A percentile compares a stretch with the other conserved stretches of the same genome.
These are phyloP conservation scores for Lepidurus arcticus DNA, from an alignment of 1,140 invertebrate species.

Conservation along the genomic window DNA sequence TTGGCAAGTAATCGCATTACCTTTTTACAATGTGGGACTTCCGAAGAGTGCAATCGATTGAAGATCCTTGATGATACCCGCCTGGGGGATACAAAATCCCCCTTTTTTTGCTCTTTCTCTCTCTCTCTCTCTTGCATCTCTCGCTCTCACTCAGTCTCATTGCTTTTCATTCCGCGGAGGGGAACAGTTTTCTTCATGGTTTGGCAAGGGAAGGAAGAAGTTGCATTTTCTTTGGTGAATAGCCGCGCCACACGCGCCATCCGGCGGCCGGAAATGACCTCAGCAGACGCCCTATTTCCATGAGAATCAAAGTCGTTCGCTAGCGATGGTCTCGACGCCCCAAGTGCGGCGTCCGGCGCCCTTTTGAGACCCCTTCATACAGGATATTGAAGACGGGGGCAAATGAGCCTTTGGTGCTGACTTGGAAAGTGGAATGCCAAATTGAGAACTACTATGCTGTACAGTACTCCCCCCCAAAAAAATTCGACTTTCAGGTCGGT, in stretches of 20 bases:
- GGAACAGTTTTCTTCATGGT: conserved; percentile 21
- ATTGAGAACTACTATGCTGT: not conserved
- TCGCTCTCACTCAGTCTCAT: not conserved
- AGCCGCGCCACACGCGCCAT: conserved; percentile 10
- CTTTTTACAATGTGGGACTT: conserved; percentile 22
- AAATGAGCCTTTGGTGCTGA: conserved; percentile 10
- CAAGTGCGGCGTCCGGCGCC: conserved; percentile 19
- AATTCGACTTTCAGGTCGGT: not conserved
- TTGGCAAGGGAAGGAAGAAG: conserved; percentile 18
- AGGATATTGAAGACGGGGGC: conserved; percentile 18
- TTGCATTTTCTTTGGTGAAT: conserved; percentile 6
- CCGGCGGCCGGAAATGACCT: conserved; percentile 20
- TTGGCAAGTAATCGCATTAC: conserved; percentile 13
- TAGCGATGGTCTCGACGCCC: not conserved
- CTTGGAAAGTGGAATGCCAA: conserved; percentile 17
- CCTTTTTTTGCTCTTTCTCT: not conserved
- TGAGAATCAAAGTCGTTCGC: conserved; percentile 11
- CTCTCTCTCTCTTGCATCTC: too few species aligned
- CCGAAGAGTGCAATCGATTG: conserved; percentile 21
- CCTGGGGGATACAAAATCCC: not conserved
- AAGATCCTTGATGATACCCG: conserved; percentile 8
- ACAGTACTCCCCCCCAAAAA: not conserved
- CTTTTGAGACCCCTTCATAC: not conserved
- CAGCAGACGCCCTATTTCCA: conserved; percentile 11
- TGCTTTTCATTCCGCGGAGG: conserved; percentile 13